Base-by-base conservation (phyloP, 2,888 invertebrate genomes). In the Abrostola triplasia region DNA sequence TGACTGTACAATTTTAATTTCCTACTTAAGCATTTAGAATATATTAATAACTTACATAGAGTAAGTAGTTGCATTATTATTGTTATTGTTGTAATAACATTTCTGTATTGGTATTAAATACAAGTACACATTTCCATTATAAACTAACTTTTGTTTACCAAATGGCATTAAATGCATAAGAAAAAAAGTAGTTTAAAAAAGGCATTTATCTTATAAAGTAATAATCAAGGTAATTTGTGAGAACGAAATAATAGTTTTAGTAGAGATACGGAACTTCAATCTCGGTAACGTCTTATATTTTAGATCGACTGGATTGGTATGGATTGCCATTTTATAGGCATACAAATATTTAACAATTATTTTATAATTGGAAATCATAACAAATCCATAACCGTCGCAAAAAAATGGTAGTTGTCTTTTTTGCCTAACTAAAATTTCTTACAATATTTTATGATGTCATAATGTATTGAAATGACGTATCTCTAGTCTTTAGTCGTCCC, bases 21-120 rank as follows among this genome's bases (percentile, higher is more conserved):
- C 66, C 71, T 73, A 75, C 41, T 35, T 64, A 72, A 53, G 76
- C 72, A 75, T 70, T 70, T 58, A 66, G 40, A 57, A 40, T 55
- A 36, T 55, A n/a, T n/a, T n/a, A 37, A 53, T 36, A 9, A n/a
- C 40, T 47, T 48, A 62, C n/a, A 52, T 36, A 49, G 49, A 69
- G 52, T 56, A 41, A 42, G 9, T 67, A 47, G 35, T 40, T 24
- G 40, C 60, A 42, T 36, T 42, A 53, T 12, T 58, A 63, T 59
- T 51, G 37, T 50, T 11, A 52, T 66, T 11, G 67, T 61, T 13
- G 5, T 13, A 44, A 12, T 51, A 57, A 24, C 50, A 49, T 70
- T 58, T 36, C 49, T 72, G 36, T 37, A 12, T 40, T 66, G 5
- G 24, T 57, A 49, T 41, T 68, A 5, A 73, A 24, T 24, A 35